Percentiles rank a stretch among this genome's conserved stretches.
Evolutionary conservation across 2,888 invertebrate genomes (phyloP).

Genomic region (Tinea semifulvella): DNA sequence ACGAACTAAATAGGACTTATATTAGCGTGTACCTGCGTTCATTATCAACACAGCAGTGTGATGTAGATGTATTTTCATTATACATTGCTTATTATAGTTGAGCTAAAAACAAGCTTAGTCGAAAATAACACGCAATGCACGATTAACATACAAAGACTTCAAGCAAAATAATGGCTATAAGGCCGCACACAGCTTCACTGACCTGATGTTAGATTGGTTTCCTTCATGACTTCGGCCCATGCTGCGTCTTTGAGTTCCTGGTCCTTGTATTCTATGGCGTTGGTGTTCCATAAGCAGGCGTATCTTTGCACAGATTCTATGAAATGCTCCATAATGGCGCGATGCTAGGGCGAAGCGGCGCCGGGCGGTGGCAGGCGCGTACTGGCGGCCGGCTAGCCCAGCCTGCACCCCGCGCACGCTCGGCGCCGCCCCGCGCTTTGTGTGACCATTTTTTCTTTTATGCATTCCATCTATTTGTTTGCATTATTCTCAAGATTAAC

Average conservation of each 20-base stretch:
- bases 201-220: slow-evolving; percentile 54
- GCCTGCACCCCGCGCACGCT: slow-evolving; percentile 21
- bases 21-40: too few relatives aligned
- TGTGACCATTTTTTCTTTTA: slow-evolving; percentile 25
- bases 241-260: slow-evolving; percentile 61
- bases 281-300: slow-evolving; percentile 59
- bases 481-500: too few relatives aligned
- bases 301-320: slow-evolving; percentile 54
- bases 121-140: too few relatives aligned
- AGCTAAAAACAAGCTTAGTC: too few relatives aligned
- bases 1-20: too few relatives aligned
- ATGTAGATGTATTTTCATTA: too few relatives aligned
- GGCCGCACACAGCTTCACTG: slow-evolving; percentile 22
- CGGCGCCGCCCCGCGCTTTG: slow-evolving; percentile 21
- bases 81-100: too few relatives aligned
- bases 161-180: too few relatives aligned
- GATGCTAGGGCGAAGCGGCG: slow-evolving; percentile 14
- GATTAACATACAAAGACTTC: too few relatives aligned
- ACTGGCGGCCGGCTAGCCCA: slow-evolving; percentile 22
- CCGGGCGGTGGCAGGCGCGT: slow-evolving; percentile 20
- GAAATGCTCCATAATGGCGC: slow-evolving; percentile 47
- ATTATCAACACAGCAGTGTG: too few relatives aligned
- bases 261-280: slow-evolving; percentile 58
- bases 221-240: slow-evolving; percentile 57
- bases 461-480: slow-evolving; percentile 20